Evolutionary conservation across 1,140 invertebrate genomes (phyloP), one percentile per base, ranked within the genome.

Genomic region (Bradynema listronoti): DNA sequence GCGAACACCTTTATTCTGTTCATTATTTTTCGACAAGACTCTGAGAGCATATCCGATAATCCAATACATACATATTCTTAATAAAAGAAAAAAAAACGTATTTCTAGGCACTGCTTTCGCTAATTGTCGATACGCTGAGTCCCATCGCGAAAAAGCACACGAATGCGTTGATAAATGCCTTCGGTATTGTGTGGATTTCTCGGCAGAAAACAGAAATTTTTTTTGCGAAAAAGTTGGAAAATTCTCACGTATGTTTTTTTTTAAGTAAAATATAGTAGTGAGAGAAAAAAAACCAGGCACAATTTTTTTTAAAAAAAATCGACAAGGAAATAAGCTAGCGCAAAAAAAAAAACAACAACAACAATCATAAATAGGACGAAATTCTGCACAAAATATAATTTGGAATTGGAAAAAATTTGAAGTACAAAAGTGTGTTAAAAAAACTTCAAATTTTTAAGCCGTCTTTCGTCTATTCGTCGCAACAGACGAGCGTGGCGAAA

Each of bases 81-180:
- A n/a, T n/a, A n/a, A n/a, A n/a, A n/a, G n/a, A n/a, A n/a, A 54
- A 56, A 14, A 9, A 51, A 4, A 19, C 1, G n/a, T 11, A 54
- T 62, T 61, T 71, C 34, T 62, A 86, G 79, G 49, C 43, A 16
- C 43, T 69, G 25, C 45, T 46, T 30, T 22, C 33, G 66, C 86
- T 89, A 63, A 82, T 93, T 27, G 77, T 92, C 51, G 87, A 90
- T 74, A 86, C 91, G 56, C 77, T 93, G 0, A 89, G 87, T 72
- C 89, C 90, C 1, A 86, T 93, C 45, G 88, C 88, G 14, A 83
- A 88, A 39, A 86, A 89, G 75, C 88, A 93, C 78, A 86, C 87
- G 30, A 82, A 84, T 11, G 87, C 87, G 74, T 88, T 93, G 61
- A 80, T 93, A 49, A 85, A 86, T 19, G 87, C 89, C 11, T 83